Base-by-base conservation (phyloP, 2,888 invertebrate species). In the Lasius platythorax region DNA sequence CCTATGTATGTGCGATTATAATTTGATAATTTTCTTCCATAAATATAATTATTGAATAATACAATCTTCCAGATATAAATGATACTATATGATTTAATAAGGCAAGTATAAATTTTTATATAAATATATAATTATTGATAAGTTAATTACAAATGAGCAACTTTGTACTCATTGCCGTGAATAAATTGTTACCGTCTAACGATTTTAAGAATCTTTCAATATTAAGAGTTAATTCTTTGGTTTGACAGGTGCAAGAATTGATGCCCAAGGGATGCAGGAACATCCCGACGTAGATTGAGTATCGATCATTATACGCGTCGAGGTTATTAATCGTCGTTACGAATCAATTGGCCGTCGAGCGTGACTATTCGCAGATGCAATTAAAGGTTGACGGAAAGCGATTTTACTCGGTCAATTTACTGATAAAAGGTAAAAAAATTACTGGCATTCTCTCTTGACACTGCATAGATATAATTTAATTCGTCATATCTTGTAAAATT, bases 301-400 rank as follows among this genome's bases (percentile, higher is more conserved):
- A 85, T 87, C 61, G 87, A 84, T 90, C 91, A 84, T 91, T 89
- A 89, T 70, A 81, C 79, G 89, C 79, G 88, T 78, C 78, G 82
- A 72, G 82, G 84, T 90, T 85, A 87, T 90, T 88, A 91, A 91
- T 92, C 88, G 79, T 81, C 74, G 81, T 81, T 91, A 90, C 88
- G 87, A 83, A 88, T 85, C 90, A 85, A 85, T 87, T 86, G 87
- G 72, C 74, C 64, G 56, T 50, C 61, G 74, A 81, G 74, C 79
- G 74, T 81, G 74, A 81, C 79, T 73, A 50, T 81, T 81, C 79
- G 79, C 74, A 73, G 79, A 79, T 72, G 79, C 46, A 81, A 81
- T 81, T 81, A 81, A 81, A 58, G 37, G 37, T 61, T 46, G 46
- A 74, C 61, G 46, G 73, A 74, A 61, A 74, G 79, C 74, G 46